These are phyloP conservation scores for Phrynocephalus guinanensis DNA, from an alignment of 2,797 vertebrate species.

Conservation along the genomic window DNA sequence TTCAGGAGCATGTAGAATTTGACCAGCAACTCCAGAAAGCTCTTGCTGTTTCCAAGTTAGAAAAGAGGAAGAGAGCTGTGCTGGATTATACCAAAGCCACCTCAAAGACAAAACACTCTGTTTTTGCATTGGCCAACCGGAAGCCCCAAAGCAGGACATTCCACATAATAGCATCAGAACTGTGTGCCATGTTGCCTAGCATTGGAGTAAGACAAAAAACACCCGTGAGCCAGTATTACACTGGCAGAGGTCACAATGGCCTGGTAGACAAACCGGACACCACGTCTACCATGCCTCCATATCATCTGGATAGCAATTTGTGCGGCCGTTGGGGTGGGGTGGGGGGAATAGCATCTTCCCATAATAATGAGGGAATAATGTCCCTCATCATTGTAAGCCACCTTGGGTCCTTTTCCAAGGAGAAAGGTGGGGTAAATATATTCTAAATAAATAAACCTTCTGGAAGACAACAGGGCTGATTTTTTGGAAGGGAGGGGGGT, in stretches of 20 bases:
- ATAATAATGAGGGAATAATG: too few species aligned
- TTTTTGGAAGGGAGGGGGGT: too few species aligned
- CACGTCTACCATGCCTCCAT: background rate
- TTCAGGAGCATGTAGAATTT: background rate
- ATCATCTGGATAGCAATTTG: background rate
- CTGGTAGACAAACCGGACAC: background rate
- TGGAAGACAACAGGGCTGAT: background rate
- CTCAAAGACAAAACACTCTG: background rate
- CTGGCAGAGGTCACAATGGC: background rate
- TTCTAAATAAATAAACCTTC: background rate
- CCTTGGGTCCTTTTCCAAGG: too few species aligned
- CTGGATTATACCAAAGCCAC: background rate
- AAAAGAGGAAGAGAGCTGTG: background rate
- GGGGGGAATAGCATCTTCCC: too few species aligned
- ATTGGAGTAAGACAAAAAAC: background rate
- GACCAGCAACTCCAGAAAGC: too few species aligned
- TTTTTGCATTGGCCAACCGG: background rate
- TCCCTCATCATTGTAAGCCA: too few species aligned
- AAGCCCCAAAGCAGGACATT: background rate
- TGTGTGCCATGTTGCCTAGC: background rate
- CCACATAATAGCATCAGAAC: too few species aligned
- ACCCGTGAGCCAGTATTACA: background rate
- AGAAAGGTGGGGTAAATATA: too few species aligned
- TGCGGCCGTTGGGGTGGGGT: background rate
- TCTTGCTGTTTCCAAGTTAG: background rate